These are phyloP conservation scores for Azemiops feae DNA, from an alignment of 2,113 vertebrate species.

Conservation along the genomic window DNA sequence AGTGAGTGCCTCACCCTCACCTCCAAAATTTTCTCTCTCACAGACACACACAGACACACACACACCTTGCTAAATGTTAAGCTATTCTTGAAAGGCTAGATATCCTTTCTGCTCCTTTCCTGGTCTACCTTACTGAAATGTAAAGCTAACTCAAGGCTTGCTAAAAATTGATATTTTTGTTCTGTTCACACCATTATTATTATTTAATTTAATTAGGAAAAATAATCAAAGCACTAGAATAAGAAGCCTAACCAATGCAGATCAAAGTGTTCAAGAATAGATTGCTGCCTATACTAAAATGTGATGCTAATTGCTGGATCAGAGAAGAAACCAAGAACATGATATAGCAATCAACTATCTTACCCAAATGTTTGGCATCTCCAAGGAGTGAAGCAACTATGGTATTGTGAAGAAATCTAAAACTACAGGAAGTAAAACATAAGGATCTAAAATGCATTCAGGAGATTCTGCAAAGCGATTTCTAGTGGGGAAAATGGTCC, in stretches of 20 bases:
- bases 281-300: not conserved
- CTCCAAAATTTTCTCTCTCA: not conserved
- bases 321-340: not conserved
- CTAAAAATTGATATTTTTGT: not conserved
- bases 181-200: not conserved
- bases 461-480: not conserved
- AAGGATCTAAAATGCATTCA: not conserved
- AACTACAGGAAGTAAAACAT: not conserved
- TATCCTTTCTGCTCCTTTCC: not conserved
- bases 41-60: not conserved
- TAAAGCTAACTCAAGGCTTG: not conserved
- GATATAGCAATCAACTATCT: not conserved
- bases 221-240: not conserved
- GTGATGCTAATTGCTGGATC: not conserved
- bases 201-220: not conserved
- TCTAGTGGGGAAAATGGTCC: not conserved
- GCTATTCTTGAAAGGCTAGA: not conserved
- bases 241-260: not conserved
- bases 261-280: not conserved
- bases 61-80: not conserved
- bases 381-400: not conserved
- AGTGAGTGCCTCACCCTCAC: not conserved
- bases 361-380: not conserved
- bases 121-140: not conserved
- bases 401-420: not conserved